phyloP scores from a whole-genome alignment of 2,888 invertebrate genomes.

The Myopa tessellatipennis region DNA sequence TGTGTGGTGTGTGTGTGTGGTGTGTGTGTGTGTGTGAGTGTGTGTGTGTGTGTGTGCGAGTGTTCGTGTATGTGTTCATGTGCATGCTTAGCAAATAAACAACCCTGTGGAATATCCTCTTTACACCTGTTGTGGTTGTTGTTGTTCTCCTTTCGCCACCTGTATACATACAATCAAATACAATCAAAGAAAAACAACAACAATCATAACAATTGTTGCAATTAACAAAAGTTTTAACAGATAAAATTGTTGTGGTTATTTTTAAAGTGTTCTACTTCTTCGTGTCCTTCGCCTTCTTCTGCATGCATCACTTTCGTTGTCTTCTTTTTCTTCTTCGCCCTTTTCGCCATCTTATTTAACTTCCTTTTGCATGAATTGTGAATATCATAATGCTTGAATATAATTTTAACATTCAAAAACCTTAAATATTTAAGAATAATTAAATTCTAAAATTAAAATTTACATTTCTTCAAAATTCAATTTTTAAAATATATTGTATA shows the following conservation, averaged over 20 bases:
- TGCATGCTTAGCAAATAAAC: constrained; percentile 5
- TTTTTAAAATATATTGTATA: not conserved
- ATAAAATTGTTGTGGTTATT: too few species aligned
- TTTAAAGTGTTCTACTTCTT: too few species aligned
- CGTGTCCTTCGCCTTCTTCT: too few species aligned
- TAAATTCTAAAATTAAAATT: not conserved
- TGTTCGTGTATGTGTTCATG: not conserved
- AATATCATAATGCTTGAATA: not conserved
- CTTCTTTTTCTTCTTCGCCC: too few species aligned
- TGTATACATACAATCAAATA: constrained; percentile 11
- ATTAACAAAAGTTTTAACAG: too few species aligned
- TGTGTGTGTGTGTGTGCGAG: not conserved
- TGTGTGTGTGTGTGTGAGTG: too few species aligned
- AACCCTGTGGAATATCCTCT: constrained; percentile 31
- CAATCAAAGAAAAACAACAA: not conserved
- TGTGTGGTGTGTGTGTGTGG: not conserved
- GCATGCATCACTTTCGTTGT: too few species aligned
- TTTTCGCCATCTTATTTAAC: too few species aligned
- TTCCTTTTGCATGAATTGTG: not conserved
- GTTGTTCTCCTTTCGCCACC: not conserved
- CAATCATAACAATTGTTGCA: too few species aligned
- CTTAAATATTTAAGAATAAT: not conserved
- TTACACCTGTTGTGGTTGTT: not conserved
- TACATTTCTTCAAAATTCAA: not conserved
- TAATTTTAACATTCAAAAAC: not conserved